Percentiles rank a stretch among this genome's conserved stretches.
Conservation (phyloP, 2,113 vertebrate genomes). For the Barnardius zonarius region DNA sequence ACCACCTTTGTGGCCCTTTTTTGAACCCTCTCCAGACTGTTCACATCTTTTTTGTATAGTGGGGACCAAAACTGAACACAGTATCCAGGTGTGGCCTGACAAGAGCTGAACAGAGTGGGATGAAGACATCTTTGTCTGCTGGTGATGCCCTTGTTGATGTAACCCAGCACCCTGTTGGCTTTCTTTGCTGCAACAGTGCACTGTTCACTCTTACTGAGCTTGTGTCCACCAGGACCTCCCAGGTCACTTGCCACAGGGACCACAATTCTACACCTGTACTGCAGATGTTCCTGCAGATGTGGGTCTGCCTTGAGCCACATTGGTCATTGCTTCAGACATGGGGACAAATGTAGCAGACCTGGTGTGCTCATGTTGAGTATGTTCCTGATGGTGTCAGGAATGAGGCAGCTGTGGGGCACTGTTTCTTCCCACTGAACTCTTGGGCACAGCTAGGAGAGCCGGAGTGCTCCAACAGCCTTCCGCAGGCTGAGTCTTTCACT, state of each 20-base stretch:
- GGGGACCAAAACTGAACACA: background rate
- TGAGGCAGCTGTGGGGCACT: background rate
- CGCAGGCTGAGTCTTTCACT: background rate
- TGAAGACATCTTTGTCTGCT: background rate
- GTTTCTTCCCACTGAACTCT: background rate
- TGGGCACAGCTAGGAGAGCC: background rate
- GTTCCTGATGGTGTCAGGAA: background rate
- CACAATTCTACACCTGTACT: background rate
- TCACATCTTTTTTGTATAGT: background rate
- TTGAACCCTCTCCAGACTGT: background rate
- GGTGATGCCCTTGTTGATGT: background rate
- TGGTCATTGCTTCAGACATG: background rate
- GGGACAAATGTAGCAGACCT: background rate
- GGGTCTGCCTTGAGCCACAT: background rate
- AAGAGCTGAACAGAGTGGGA: background rate
- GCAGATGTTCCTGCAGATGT: too few relatives aligned
- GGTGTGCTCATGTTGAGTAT: too few relatives aligned
- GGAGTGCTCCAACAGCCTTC: too few relatives aligned
- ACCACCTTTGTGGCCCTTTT: background rate
- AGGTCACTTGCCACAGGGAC: background rate
- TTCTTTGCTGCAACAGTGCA: background rate
- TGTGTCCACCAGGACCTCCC: background rate
- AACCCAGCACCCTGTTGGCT: background rate
- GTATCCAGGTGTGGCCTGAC: background rate
- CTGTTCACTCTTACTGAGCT: background rate